A percentile compares a stretch with the other conserved stretches of the same genome.
Conservation (phyloP, 2,797 vertebrate genomes). For the Sus cebifrons region DNA sequence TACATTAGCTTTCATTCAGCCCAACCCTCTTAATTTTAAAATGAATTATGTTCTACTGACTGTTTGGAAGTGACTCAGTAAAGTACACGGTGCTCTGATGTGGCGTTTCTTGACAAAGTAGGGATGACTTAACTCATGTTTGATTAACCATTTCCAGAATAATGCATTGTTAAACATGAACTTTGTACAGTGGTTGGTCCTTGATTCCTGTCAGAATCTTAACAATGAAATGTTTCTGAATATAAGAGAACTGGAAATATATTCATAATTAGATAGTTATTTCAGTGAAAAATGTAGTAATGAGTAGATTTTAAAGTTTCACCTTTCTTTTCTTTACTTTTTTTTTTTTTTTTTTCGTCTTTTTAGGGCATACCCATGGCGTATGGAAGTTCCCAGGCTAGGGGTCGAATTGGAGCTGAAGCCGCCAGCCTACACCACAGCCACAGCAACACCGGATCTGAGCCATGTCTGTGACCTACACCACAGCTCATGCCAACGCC, state of each 20-base stretch:
- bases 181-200: background rate
- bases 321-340: too few relatives aligned
- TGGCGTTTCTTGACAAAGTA: constrained; percentile 49
- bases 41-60: background rate
- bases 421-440: too few relatives aligned
- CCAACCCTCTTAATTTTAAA: background rate
- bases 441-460: too few relatives aligned
- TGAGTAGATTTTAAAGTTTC: background rate
- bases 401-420: too few relatives aligned
- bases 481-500: too few relatives aligned
- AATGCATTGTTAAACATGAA: background rate
- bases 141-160: constrained; percentile 58
- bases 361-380: too few relatives aligned
- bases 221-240: background rate
- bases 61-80: background rate
- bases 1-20: background rate
- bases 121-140: background rate
- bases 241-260: background rate
- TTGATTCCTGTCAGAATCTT: constrained; percentile 23
- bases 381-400: too few relatives aligned
- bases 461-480: too few relatives aligned
- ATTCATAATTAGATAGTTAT: background rate
- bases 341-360: too few relatives aligned
- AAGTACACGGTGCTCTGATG: background rate
- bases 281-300: background rate